Base-by-base conservation (phyloP, 2,797 vertebrate species). In the Peromyscus melanophrys region DNA sequence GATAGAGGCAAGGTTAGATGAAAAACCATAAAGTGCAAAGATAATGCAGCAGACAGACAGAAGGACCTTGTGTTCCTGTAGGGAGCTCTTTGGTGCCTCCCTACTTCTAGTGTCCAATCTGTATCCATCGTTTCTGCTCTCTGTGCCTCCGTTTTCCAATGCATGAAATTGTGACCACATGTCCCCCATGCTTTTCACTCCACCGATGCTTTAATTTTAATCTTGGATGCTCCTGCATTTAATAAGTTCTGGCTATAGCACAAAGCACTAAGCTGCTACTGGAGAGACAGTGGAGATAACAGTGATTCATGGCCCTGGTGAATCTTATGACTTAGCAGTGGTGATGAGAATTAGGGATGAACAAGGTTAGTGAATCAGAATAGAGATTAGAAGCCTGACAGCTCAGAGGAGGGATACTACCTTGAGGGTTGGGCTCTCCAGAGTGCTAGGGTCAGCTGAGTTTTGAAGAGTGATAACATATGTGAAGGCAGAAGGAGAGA, bases 251-350 rank as follows among this genome's bases (percentile, higher is more conserved):
- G 46, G 23, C 43, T 80, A 2, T 82, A 69, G 57, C 31, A 77
- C 67, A 0, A 0, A 73, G 13, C 31, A 1, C 23, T 73, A 52
- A 90, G 49, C 37, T 89, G 23, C 61, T 1, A 12, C 75, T 27
- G 34, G 65, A 46, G 0, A 0, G 0, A 46, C 14, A 86, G 49
- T 80, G 49, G 21, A 55, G 31, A 40, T 37, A 46, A 65, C 10
- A 75, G 52, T 2, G 8, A n/a, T 63, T 80, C 40, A 46, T 73
- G n/a, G 16, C 40, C 31, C 61, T 34, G 13, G 83, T 82, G 77
- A 85, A 34, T 55, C 34, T 77, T 49, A 61, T 17, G 25, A 67
- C 10, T 27, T 84, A 57, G 46, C 6, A 87, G 81, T 63, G 25
- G 61, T 46, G 71, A 83, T 75, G 49, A 90, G n/a, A 82, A 57